Percentiles rank a stretch among this genome's conserved stretches.
Evolutionary conservation across 2,888 invertebrate genomes (phyloP).

Genomic region (Sclerodermus sp.): DNA sequence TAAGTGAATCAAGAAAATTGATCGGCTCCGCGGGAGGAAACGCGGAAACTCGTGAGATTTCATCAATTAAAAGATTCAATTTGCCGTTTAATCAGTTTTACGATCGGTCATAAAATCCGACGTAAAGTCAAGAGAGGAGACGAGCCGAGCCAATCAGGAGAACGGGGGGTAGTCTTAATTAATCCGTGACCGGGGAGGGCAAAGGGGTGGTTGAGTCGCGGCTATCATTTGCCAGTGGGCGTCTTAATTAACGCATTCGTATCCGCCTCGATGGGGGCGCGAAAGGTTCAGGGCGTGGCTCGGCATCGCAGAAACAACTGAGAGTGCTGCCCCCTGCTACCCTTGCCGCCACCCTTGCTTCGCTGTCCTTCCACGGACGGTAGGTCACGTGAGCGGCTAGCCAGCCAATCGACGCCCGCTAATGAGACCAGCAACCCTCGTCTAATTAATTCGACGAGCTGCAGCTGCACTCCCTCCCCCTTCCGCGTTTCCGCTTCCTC

Average conservation of each 20-base stretch:
- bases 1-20: too few species aligned
- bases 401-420: constrained; percentile 52
- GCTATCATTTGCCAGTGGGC: constrained; percentile 54
- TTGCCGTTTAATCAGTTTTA: too few species aligned
- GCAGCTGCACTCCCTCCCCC: too few species aligned
- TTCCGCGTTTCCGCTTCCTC: constrained; percentile 8
- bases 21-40: too few species aligned
- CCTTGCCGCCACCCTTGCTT: constrained; percentile 18
- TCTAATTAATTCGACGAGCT: too few species aligned
- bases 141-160: constrained; percentile 25
- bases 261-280: constrained; percentile 52
- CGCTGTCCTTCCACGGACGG: constrained; percentile 12
- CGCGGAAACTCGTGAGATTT: too few species aligned
- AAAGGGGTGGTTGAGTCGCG: constrained; percentile 20
- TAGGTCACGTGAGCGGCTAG: constrained; percentile 40
- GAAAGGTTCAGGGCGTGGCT: constrained; percentile 55
- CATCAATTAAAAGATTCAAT: too few species aligned
- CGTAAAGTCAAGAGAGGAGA: not conserved
- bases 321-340: constrained; percentile 34
- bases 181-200: constrained; percentile 15
- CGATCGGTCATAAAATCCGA: too few species aligned
- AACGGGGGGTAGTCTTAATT: constrained; percentile 21
- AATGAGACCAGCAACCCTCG: constrained; percentile 32
- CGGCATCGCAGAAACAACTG: constrained; percentile 51
- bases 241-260: constrained; percentile 54